A percentile compares a stretch with the other conserved stretches of the same genome.
Conservation (phyloP, 1,140 invertebrate species). For the Meloidogyne hapla region DNA sequence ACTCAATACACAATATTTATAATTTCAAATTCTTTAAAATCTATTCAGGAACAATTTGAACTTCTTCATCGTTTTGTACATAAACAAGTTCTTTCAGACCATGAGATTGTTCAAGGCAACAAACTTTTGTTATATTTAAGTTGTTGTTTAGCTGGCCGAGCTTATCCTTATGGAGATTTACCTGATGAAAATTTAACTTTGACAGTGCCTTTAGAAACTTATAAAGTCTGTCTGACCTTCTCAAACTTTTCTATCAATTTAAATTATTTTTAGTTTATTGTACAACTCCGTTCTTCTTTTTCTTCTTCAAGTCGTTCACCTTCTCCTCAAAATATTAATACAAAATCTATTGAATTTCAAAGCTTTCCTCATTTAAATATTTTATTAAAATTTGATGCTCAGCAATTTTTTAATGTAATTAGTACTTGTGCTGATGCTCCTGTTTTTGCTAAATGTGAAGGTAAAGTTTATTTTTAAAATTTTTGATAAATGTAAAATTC, state of each 20-base stretch:
- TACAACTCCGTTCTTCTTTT: conserved; percentile 34
- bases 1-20: no score
- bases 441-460: conserved; percentile 45
- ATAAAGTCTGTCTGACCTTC: conserved; percentile 55
- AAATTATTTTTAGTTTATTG: conserved; percentile 31
- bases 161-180: conserved; percentile 83
- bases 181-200: conserved; percentile 71
- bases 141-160: conserved; percentile 85
- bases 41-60: conserved; percentile 50
- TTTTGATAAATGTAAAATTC: conserved; percentile 13
- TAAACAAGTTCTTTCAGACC: conserved; percentile 60
- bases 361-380: conserved; percentile 69
- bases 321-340: background rate
- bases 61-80: conserved; percentile 60
- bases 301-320: conserved; percentile 30
- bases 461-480: conserved; percentile 25
- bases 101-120: conserved; percentile 73
- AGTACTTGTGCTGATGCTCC: conserved; percentile 57
- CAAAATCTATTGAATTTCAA: conserved; percentile 23
- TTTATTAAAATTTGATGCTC: conserved; percentile 79
- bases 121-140: conserved; percentile 85
- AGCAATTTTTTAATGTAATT: conserved; percentile 82
- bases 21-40: conserved; percentile 7
- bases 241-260: conserved; percentile 65
- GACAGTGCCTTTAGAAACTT: conserved; percentile 75